Conservation (phyloP, 1,140 invertebrate genomes). For the Drosophila pallidifrons region DNA sequence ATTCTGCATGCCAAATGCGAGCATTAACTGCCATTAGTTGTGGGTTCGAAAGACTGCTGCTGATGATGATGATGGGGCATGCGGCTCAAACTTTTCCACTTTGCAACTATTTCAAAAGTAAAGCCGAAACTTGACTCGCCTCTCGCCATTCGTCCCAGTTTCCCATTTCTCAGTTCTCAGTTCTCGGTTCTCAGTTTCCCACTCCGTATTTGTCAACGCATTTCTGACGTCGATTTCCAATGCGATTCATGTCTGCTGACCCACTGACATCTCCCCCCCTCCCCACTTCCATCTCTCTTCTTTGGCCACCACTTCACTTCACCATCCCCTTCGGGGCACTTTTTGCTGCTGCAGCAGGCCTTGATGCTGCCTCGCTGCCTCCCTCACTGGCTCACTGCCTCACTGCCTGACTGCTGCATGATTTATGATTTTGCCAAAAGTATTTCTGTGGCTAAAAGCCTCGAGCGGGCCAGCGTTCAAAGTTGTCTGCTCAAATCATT, state of each 20-base stretch:
- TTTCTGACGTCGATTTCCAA: slow-evolving; percentile 70
- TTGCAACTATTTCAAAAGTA: slow-evolving; percentile 83
- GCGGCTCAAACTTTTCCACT: slow-evolving; percentile 79
- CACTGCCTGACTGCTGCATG: slow-evolving; percentile 65
- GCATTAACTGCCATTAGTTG: slow-evolving; percentile 61
- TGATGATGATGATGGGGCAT: slow-evolving; percentile 34
- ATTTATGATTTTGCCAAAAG: slow-evolving; percentile 80
- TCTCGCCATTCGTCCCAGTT: background rate
- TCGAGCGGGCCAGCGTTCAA: slow-evolving; percentile 65
- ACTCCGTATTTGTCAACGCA: slow-evolving; percentile 59
- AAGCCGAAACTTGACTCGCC: slow-evolving; percentile 70
- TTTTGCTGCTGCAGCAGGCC: background rate
- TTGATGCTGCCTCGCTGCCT: too few relatives aligned
- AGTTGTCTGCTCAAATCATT: slow-evolving; percentile 83
- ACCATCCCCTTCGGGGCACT: background rate
- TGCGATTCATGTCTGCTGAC: slow-evolving; percentile 73
- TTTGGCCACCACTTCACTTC: background rate
- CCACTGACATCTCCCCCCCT: background rate
- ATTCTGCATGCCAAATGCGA: slow-evolving; percentile 75
- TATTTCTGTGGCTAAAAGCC: slow-evolving; percentile 74
- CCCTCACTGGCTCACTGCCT: background rate
- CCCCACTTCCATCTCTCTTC: background rate
- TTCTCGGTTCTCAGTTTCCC: background rate
- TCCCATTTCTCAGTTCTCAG: background rate
- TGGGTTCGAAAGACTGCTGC: slow-evolving; percentile 19